Conservation (phyloP, 2,797 vertebrate genomes). For the Clarias pachynema region DNA sequence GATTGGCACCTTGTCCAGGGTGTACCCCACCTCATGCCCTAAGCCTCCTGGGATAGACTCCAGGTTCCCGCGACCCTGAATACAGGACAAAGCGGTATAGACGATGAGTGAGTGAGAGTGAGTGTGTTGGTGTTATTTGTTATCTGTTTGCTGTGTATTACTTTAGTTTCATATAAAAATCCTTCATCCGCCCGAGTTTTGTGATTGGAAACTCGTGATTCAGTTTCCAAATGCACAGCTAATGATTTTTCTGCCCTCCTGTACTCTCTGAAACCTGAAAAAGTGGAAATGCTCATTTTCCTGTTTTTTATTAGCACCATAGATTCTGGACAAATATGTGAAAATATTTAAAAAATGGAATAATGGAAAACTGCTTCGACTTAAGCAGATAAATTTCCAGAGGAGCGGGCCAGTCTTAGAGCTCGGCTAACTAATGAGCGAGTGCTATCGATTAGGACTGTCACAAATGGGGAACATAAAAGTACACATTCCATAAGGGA, state of each 20-base stretch:
- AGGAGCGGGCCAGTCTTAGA: conserved; percentile 57
- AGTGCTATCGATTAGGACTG: conserved; percentile 77
- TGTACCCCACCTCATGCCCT: too few species aligned
- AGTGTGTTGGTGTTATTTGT: not conserved
- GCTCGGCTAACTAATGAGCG: conserved; percentile 73
- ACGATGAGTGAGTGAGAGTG: too few species aligned
- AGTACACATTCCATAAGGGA: conserved; percentile 84
- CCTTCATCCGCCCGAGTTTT: not conserved
- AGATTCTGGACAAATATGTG: not conserved
- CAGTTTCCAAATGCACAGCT: not conserved
- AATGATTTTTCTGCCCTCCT: not conserved
- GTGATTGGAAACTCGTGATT: too few species aligned
- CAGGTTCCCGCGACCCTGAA: too few species aligned
- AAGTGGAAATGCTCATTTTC: not conserved
- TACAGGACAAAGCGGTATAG: too few species aligned
- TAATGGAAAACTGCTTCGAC: not conserved
- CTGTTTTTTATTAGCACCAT: not conserved
- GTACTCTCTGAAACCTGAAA: not conserved
- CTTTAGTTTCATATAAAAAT: not conserved
- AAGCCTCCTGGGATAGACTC: too few species aligned
- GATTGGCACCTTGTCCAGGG: too few species aligned
- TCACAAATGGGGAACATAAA: conserved; percentile 81
- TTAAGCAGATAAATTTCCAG: conserved; percentile 58
- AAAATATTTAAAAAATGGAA: not conserved
- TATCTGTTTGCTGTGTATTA: not conserved